Base-by-base conservation (phyloP, 1,140 invertebrate genomes). In the Drosophila pectinifera region DNA sequence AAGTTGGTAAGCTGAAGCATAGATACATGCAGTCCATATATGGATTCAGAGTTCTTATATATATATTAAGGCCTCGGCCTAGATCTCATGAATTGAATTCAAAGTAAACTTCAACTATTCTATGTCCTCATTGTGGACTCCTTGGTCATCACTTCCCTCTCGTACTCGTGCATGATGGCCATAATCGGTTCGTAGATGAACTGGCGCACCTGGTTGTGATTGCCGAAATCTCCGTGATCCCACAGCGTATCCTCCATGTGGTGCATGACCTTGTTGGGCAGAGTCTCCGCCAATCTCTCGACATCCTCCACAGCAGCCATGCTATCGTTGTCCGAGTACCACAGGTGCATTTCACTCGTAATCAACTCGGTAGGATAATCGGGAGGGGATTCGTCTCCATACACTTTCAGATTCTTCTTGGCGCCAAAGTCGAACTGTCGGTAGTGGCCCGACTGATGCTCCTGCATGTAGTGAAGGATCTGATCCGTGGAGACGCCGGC, bases 401-500 rank as follows among this genome's bases (percentile, higher is more conserved):
- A 94, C 0, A 74, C 48, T 26, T 83, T 67, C 34, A 92, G 92
- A 65, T 93, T 93, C 38, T 92, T 89, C 4, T 57, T 63, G 1
- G 5, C 6, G 0, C 93, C 93, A n/a, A 91, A 92, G 75, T 93
- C 93, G 18, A 84, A 93, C 31, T 90, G 75, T 0, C 80, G 79
- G 20, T 93, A 93, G 1, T 92, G 89, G 3, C 83, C 90, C 0
- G 89, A 93, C 22, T 93, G 80, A 13, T 93, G 90, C n/a, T 92
- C 93, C 81, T 95, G 95, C 7, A 94, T 94, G 76, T 94, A 96
- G 81, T 96, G 95, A 2, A 95, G 91, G 0, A 97, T 80, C 80
- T 97, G 96, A 79, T 95, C 95, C 26, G 94, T 94, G 0, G 96
- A 96, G 0, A 95, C 94, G 11, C 96, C 96, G 11, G 96, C 95